A percentile compares a stretch with the other conserved stretches of the same genome.
phyloP scores from a whole-genome alignment of 2,113 vertebrate species.

The Bombycilla garrulus region DNA sequence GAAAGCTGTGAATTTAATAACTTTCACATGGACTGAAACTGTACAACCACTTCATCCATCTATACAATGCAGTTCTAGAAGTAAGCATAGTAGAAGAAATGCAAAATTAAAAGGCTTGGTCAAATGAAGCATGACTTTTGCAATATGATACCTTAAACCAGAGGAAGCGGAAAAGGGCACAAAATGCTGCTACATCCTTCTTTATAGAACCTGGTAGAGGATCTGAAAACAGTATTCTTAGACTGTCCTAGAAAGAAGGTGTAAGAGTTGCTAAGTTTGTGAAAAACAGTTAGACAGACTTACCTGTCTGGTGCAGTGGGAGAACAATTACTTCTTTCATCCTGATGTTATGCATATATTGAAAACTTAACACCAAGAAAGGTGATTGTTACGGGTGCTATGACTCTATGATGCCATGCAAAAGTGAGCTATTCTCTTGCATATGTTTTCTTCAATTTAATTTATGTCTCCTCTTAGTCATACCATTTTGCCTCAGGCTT shows the following conservation, averaged over 20 bases:
- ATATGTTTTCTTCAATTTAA: not conserved
- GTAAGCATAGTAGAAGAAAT: not conserved
- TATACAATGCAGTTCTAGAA: not conserved
- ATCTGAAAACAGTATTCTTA: not conserved
- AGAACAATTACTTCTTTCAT: not conserved
- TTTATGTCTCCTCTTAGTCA: not conserved
- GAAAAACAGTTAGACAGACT: not conserved
- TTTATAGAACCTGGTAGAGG: not conserved
- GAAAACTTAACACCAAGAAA: not conserved
- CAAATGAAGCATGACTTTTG: not conserved
- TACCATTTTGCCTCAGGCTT: not conserved
- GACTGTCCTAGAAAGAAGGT: not conserved
- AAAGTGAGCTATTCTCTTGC: not conserved
- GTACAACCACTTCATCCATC: not conserved
- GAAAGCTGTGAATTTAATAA: slow-evolving; percentile 37
- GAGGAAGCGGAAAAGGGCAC: not conserved
- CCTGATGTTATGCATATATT: not conserved
- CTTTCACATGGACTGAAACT: slow-evolving; percentile 11
- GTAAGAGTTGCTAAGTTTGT: not conserved
- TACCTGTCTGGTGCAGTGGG: not conserved
- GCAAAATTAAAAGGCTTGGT: not conserved
- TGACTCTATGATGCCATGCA: not conserved
- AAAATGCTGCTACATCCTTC: not conserved
- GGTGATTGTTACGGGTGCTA: not conserved
- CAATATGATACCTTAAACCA: not conserved